Conservation (phyloP, 2,113 vertebrate genomes). For the Sakesphorus luctuosus region DNA sequence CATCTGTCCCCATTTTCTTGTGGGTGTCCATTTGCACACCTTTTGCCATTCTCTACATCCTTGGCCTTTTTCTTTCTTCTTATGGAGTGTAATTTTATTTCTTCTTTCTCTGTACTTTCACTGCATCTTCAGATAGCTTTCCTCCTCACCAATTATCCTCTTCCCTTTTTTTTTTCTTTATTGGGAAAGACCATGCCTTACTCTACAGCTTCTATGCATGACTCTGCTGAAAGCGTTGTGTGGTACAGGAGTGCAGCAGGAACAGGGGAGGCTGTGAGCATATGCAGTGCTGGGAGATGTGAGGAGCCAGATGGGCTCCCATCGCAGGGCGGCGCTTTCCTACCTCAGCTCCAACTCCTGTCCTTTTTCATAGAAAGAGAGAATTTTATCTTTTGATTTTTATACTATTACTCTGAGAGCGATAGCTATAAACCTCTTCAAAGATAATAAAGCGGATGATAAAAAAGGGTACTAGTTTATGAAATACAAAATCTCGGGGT, state of each 20-base stretch:
- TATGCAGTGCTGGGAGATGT: neutral
- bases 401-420: neutral
- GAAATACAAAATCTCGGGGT: neutral
- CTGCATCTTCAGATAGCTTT: neutral
- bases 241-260: neutral
- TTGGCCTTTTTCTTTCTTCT: neutral
- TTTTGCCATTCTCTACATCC: neutral
- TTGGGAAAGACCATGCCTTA: neutral
- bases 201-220: neutral
- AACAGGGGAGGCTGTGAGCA: neutral
- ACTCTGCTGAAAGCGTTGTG: rapidly evolving
- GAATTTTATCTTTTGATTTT: neutral
- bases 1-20: neutral
- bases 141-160: neutral
- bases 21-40: neutral
- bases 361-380: neutral
- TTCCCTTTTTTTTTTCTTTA: neutral
- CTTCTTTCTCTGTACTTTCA: neutral
- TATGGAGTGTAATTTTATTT: neutral
- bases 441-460: neutral
- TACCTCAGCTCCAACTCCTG: neutral
- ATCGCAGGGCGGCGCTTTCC: neutral
- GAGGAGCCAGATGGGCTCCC: neutral
- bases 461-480: neutral
- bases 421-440: neutral